Conservation (phyloP, 2,888 invertebrate genomes). For the Thera obeliscata region DNA sequence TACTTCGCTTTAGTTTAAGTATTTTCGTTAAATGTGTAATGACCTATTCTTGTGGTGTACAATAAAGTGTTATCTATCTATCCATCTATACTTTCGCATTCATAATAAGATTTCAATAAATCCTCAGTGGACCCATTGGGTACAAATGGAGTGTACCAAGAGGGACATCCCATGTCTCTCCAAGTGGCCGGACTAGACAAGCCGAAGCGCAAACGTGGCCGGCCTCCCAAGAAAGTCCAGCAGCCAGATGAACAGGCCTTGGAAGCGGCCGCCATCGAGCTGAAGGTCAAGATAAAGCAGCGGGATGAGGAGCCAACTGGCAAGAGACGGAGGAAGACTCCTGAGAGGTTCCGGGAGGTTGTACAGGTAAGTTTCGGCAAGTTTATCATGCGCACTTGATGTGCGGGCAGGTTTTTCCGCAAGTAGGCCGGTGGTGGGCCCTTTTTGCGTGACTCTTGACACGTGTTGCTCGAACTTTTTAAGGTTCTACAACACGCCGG, state of each 20-base stretch:
- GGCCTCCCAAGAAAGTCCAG: slow-evolving; percentile 86
- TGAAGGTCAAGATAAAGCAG: slow-evolving; percentile 47
- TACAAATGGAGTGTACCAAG: slow-evolving; percentile 85
- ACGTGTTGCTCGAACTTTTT: too few relatives aligned
- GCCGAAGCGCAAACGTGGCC: slow-evolving; percentile 88
- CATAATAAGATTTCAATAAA: background rate
- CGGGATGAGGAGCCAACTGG: slow-evolving; percentile 80
- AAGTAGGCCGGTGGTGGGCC: too few relatives aligned
- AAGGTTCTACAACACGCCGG: too few relatives aligned
- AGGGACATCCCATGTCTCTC: slow-evolving; percentile 86
- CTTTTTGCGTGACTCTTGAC: too few relatives aligned
- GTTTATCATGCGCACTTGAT: too few relatives aligned
- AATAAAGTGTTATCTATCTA: too few relatives aligned
- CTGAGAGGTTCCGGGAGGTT: slow-evolving; percentile 84
- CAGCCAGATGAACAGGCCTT: slow-evolving; percentile 65
- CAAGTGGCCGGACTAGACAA: slow-evolving; percentile 87
- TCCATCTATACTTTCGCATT: too few relatives aligned
- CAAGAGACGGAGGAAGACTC: slow-evolving; percentile 87
- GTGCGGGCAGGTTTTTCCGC: too few relatives aligned
- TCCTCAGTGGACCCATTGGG: slow-evolving; percentile 77
- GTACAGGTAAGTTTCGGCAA: slow-evolving; percentile 77
- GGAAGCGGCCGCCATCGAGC: slow-evolving; percentile 54
- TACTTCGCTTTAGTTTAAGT: too few relatives aligned
- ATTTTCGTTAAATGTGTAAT: too few relatives aligned
- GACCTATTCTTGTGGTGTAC: too few relatives aligned